Conservation (phyloP, 1,140 invertebrate species). For the Rhynchophorus ferrugineus region DNA sequence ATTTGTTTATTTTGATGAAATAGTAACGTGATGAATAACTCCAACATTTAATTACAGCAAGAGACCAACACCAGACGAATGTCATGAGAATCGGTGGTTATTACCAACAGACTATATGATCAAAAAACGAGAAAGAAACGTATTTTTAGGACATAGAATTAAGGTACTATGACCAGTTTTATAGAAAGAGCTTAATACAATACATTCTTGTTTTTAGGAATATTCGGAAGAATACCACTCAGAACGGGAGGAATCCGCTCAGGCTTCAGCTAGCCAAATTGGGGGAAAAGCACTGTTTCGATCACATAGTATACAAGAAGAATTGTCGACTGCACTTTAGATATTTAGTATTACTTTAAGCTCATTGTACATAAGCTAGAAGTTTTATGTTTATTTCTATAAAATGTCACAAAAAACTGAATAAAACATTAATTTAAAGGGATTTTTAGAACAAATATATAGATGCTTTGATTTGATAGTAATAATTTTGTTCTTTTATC, state of each 20-base stretch:
- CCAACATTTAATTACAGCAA: slow-evolving; percentile 56
- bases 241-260: slow-evolving; percentile 51
- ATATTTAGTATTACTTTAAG: slow-evolving; percentile 23
- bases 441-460: background rate
- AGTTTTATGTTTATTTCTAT: background rate
- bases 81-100: slow-evolving; percentile 92
- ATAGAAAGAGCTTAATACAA: slow-evolving; percentile 2
- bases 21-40: background rate
- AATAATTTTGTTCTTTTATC: background rate
- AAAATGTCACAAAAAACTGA: background rate
- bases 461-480: too few species aligned
- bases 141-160: slow-evolving; percentile 73
- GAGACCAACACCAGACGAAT: slow-evolving; percentile 87
- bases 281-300: slow-evolving; percentile 52
- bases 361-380: slow-evolving; percentile 29
- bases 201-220: slow-evolving; percentile 44
- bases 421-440: background rate
- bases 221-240: slow-evolving; percentile 70
- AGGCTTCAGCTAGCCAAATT: slow-evolving; percentile 47
- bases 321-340: slow-evolving; percentile 56
- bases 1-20: background rate
- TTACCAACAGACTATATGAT: slow-evolving; percentile 86
- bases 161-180: slow-evolving; percentile 47
- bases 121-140: slow-evolving; percentile 81
- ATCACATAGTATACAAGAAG: slow-evolving; percentile 75